Evolutionary conservation across 2,797 vertebrate species (phyloP).

Genomic region (Amblyraja radiata): DNA sequence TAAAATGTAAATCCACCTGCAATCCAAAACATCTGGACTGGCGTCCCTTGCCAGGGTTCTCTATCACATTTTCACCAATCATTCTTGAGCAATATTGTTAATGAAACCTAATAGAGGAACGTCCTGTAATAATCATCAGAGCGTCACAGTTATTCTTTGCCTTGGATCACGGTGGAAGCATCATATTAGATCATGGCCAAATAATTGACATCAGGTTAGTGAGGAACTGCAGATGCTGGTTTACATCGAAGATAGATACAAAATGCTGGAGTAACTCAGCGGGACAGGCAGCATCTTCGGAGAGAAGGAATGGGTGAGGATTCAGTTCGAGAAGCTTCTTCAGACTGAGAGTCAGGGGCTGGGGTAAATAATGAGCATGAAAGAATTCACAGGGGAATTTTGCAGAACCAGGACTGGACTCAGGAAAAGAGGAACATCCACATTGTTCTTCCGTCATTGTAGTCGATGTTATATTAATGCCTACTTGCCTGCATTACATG

Average conservation of each 20-base stretch:
- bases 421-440: not conserved
- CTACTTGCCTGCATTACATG: not conserved
- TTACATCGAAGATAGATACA: too few relatives aligned
- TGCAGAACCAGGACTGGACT: not conserved
- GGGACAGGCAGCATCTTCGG: too few relatives aligned
- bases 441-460: not conserved
- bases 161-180: not conserved
- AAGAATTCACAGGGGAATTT: not conserved
- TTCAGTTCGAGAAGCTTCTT: too few relatives aligned
- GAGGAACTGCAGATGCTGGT: too few relatives aligned
- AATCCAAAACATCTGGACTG: conserved; percentile 5
- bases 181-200: not conserved
- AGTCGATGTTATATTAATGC: not conserved
- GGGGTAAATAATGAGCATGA: not conserved
- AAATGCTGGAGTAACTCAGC: too few relatives aligned
- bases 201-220: not conserved
- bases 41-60: not conserved
- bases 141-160: not conserved
- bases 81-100: conserved; percentile 25
- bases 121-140: conserved; percentile 25
- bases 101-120: not conserved
- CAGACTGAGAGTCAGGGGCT: not conserved
- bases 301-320: too few relatives aligned
- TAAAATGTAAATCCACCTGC: not conserved
- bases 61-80: not conserved